These are phyloP conservation scores for Ditylenchus weischeri DNA, from an alignment of 2,888 invertebrate genomes.

Conservation along the genomic window DNA sequence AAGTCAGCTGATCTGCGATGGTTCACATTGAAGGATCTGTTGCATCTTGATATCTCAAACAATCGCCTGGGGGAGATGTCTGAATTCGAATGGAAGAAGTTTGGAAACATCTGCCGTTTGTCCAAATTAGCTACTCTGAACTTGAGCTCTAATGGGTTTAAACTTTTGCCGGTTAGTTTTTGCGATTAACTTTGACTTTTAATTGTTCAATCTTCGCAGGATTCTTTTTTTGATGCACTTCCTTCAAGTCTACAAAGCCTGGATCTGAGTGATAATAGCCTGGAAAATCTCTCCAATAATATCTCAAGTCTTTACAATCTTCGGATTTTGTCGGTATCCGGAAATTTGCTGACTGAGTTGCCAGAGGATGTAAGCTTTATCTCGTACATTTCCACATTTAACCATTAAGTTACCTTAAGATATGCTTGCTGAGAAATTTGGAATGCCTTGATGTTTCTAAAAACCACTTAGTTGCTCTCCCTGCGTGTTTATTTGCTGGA, in stretches of 20 bases:
- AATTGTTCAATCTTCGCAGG: background rate
- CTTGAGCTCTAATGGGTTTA: conserved; percentile 18
- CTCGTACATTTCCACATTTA: background rate
- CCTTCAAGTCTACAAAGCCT: conserved; percentile 6
- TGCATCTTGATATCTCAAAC: conserved; percentile 16
- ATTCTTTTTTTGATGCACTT: conserved; percentile 12
- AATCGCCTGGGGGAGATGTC: conserved; percentile 15
- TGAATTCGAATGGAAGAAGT: conserved; percentile 14
- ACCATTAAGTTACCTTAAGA: background rate
- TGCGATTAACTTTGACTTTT: background rate
- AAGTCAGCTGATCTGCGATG: conserved; percentile 25
- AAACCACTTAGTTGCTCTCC: conserved; percentile 10
- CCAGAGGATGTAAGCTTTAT: conserved; percentile 20
- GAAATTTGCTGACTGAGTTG: conserved; percentile 10
- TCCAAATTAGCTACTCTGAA: conserved; percentile 5
- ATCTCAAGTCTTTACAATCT: conserved; percentile 11
- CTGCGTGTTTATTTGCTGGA: background rate
- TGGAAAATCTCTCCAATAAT: background rate
- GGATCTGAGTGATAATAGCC: conserved; percentile 7
- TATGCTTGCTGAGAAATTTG: conserved; percentile 8
- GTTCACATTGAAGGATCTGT: conserved; percentile 20
- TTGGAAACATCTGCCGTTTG: conserved; percentile 10
- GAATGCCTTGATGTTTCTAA: conserved; percentile 3
- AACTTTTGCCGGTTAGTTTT: conserved; percentile 9
- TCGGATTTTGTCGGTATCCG: background rate